These are phyloP conservation scores for Ondatra zibethicus DNA, from an alignment of 2,113 vertebrate genomes.

Conservation along the genomic window DNA sequence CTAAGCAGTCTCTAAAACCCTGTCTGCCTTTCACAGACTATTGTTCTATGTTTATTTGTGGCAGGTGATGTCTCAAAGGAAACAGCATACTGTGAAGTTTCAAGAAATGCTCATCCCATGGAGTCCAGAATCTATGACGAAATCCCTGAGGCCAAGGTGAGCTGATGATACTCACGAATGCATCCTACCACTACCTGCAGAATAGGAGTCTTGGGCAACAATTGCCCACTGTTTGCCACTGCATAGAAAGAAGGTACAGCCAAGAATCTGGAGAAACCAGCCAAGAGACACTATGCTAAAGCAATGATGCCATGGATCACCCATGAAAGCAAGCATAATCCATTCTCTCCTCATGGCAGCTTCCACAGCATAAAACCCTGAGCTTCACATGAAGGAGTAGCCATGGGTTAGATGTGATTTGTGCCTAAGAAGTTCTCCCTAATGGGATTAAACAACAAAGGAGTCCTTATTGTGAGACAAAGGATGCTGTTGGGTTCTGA, in stretches of 20 bases:
- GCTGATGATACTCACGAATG: not conserved
- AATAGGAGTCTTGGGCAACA: not conserved
- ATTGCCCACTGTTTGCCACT: not conserved
- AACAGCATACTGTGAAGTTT: not conserved
- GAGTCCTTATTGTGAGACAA: not conserved
- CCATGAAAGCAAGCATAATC: not conserved
- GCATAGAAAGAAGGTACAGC: not conserved
- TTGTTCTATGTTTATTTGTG: conserved; percentile 44
- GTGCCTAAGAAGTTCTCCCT: not conserved
- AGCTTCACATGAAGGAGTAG: not conserved
- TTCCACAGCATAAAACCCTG: not conserved
- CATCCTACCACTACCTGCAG: too few relatives aligned
- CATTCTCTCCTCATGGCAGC: not conserved
- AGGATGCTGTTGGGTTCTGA: not conserved
- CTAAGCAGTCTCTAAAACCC: not conserved
- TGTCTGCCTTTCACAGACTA: not conserved
- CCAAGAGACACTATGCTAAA: not conserved
- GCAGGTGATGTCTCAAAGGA: conserved; percentile 33
- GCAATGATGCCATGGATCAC: not conserved
- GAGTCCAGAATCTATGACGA: conserved; percentile 72
- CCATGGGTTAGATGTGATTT: not conserved
- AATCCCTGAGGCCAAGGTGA: conserved; percentile 59
- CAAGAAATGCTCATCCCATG: not conserved
- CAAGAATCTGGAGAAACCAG: not conserved
- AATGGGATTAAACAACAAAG: too few relatives aligned